Base-by-base conservation (phyloP, 2,797 vertebrate species). In the Brachymystax lenok region DNA sequence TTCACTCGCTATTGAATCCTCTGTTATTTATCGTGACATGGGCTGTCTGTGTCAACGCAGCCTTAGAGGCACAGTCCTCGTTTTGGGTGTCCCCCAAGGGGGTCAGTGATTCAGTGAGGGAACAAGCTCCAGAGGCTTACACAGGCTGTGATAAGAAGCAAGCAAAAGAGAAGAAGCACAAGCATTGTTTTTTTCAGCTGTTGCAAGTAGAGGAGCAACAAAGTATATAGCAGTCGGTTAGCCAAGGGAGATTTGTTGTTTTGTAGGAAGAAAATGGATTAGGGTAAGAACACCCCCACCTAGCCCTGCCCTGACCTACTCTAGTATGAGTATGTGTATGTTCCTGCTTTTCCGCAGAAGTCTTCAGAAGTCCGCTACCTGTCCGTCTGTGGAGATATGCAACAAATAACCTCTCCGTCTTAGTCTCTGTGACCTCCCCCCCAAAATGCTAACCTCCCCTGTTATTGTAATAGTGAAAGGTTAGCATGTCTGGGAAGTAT, bases 51-150 rank as follows among this genome's bases (percentile, higher is more conserved):
- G 40, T 46, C 10, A 46, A 46, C 10, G 40, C 40, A 13, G 40
- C 3, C 0, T 0, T 46, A 46, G 40, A 46, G 10, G 40, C 40
- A 46, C 40, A 46, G 40, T 46, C 10, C 10, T 46, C 40, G 0
- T 46, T 46, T 46, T 46, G 40, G 40, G 40, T 46, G 40, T 46
- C 40, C 10, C 40, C 40, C 40, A 46, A 46, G 40, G 40, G 40
- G 10, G 40, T 86, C 77, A 84, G 77, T 84, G 80, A 89, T 73
- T 87, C 78, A 84, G 21, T 67, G 46, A 51, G 77, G 76, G 69
- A 67, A 46, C n/a, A 59, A 21, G 61, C 64, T 76, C 24, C 13
- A 40, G n/a, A 64, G 24, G 59, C 77, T 52, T 51, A 40, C 52
- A 51, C 67, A 54, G 30, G 12, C 19, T 3, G 19, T 50, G 51